These are phyloP conservation scores for Vombatus ursinus DNA, from an alignment of 2,113 vertebrate genomes.

Conservation along the genomic window DNA sequence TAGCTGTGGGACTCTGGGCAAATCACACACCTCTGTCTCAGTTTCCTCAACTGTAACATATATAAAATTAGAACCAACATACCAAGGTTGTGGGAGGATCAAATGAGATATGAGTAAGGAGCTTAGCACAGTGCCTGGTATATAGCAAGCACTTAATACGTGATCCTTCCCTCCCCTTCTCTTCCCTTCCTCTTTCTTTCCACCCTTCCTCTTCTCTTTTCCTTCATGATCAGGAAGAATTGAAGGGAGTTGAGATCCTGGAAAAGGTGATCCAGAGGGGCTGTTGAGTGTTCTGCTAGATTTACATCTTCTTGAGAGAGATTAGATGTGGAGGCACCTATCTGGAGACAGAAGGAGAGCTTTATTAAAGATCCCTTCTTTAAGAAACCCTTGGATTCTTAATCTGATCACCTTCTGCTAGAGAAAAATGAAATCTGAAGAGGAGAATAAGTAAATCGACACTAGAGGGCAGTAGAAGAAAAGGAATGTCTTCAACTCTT, in stretches of 20 bases:
- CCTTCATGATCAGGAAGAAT: neutral
- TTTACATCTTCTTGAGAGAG: neutral
- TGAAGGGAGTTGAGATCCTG: neutral
- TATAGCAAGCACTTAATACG: neutral
- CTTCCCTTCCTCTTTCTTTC: no score
- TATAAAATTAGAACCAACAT: neutral
- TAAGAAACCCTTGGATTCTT: neutral
- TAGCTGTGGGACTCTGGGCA: neutral
- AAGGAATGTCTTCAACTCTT: constrained; percentile 77
- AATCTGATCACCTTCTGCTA: neutral
- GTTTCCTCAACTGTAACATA: neutral
- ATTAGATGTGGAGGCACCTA: neutral
- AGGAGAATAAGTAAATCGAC: constrained; percentile 1
- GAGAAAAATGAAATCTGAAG: neutral
- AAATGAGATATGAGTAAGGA: neutral
- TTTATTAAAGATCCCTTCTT: neutral
- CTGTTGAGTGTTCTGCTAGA: neutral
- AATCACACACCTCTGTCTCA: neutral
- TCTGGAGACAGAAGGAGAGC: neutral
- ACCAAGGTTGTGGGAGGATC: neutral
- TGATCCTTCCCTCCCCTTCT: neutral
- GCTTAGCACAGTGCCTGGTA: neutral
- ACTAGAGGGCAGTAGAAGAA: constrained; percentile 80
- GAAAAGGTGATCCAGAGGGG: neutral
- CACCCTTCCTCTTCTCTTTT: neutral